A percentile compares a stretch with the other conserved stretches of the same genome.
Evolutionary conservation across 2,113 vertebrate genomes (phyloP).

Genomic region (Aldabrachelys gigantea): DNA sequence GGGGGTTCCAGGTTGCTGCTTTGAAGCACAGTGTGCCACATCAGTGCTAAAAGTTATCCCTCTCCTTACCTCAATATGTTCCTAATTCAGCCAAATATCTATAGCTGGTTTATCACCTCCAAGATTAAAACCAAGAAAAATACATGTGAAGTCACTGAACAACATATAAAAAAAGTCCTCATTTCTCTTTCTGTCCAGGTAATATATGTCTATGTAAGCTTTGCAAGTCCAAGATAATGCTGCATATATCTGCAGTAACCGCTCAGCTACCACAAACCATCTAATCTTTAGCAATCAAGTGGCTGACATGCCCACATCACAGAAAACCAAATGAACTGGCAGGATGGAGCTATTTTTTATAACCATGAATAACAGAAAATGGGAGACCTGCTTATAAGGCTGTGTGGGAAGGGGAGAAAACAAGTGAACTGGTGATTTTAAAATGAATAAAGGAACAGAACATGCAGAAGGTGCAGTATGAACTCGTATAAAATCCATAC

Average conservation of each 20-base stretch:
- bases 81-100: background rate
- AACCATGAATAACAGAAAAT: background rate
- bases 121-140: background rate
- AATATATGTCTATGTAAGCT: background rate
- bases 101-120: background rate
- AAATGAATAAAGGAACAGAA: background rate
- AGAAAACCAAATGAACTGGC: background rate
- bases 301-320: background rate
- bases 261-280: background rate
- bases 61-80: background rate
- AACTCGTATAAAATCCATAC: background rate
- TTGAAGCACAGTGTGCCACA: too few species aligned
- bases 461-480: background rate
- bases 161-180: background rate
- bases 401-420: rapidly evolving
- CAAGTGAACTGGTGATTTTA: background rate
- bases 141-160: slow-evolving; percentile 17
- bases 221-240: background rate
- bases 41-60: background rate
- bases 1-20: too few species aligned
- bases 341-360: background rate
- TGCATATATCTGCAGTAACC: background rate
- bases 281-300: background rate
- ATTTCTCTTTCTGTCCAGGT: slow-evolving; percentile 2
- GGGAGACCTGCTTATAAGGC: background rate